Conservation (phyloP, 1,140 invertebrate genomes). For the Theocolax elegans region DNA sequence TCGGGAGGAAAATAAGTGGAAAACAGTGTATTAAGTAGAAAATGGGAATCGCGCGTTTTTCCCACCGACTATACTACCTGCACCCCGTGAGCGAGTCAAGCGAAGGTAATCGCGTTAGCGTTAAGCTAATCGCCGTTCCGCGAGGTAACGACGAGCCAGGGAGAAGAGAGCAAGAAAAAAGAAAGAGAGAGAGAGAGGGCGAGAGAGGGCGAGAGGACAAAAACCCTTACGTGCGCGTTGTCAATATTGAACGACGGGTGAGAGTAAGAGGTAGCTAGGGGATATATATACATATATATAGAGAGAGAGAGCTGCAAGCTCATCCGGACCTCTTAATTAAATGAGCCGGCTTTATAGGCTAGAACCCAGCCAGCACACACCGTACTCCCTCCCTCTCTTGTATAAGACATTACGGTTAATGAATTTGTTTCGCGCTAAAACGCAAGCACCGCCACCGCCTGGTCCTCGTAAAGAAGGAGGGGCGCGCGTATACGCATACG, state of each 20-base stretch:
- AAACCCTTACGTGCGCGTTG: background rate
- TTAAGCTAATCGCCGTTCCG: constrained; percentile 7
- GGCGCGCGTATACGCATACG: background rate
- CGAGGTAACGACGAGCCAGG: background rate
- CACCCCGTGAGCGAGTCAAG: no score
- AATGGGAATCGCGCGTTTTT: no score
- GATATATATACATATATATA: no score
- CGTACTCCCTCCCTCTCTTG: background rate
- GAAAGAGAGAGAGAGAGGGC: background rate
- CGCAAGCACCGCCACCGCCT: background rate
- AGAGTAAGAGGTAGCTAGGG: background rate
- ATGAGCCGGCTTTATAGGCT: constrained; percentile 23
- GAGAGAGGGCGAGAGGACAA: background rate
- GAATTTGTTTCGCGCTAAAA: constrained; percentile 34
- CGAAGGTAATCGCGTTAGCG: no score
- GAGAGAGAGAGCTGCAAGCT: background rate
- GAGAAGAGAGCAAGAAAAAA: no score
- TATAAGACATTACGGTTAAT: constrained; percentile 36
- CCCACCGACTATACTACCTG: no score
- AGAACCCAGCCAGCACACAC: background rate
- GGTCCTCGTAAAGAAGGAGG: background rate
- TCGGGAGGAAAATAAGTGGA: no score
- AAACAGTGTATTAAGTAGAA: no score
- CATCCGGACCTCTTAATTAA: constrained; percentile 32
- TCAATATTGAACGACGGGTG: background rate